Percentiles rank a stretch among this genome's conserved stretches.
phyloP scores from a whole-genome alignment of 1,140 invertebrate species.

The Tyrophagus putrescentiae region DNA sequence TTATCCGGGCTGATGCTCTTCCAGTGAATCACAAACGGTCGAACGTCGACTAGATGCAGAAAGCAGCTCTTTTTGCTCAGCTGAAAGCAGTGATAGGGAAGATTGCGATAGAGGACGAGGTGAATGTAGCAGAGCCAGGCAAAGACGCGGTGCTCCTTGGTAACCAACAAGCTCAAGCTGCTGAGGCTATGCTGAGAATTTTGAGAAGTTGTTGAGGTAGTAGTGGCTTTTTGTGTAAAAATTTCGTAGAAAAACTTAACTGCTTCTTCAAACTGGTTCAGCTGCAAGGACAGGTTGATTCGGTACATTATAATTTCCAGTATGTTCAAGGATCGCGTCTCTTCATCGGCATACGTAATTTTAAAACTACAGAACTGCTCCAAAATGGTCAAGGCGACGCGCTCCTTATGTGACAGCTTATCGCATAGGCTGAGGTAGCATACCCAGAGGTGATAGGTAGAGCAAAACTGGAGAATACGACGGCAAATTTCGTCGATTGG shows the following conservation, averaged over 20 bases:
- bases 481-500: slow-evolving; percentile 12
- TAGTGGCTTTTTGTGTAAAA: too few relatives aligned
- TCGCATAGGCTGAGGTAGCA: background rate
- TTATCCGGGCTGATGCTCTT: background rate
- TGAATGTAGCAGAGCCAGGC: slow-evolving; percentile 21
- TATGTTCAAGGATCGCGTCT: slow-evolving; percentile 1
- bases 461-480: slow-evolving; percentile 7
- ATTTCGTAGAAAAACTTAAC: background rate
- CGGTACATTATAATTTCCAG: slow-evolving; percentile 12
- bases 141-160: slow-evolving; percentile 15
- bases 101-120: slow-evolving; percentile 6
- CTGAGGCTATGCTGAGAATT: background rate
- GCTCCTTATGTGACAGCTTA: background rate
- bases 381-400: background rate
- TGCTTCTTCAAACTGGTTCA: slow-evolving; percentile 1
- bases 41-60: background rate
- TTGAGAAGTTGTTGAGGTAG: background rate
- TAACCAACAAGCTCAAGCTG: background rate
- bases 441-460: slow-evolving; percentile 11
- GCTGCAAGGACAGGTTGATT: slow-evolving; percentile 8
- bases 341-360: background rate
- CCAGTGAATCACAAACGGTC: slow-evolving; percentile 15
- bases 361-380: background rate
- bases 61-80: background rate
- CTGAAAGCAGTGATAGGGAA: slow-evolving; percentile 17